Conservation (phyloP, 1,140 invertebrate species). For the Berghia stephanieae region DNA sequence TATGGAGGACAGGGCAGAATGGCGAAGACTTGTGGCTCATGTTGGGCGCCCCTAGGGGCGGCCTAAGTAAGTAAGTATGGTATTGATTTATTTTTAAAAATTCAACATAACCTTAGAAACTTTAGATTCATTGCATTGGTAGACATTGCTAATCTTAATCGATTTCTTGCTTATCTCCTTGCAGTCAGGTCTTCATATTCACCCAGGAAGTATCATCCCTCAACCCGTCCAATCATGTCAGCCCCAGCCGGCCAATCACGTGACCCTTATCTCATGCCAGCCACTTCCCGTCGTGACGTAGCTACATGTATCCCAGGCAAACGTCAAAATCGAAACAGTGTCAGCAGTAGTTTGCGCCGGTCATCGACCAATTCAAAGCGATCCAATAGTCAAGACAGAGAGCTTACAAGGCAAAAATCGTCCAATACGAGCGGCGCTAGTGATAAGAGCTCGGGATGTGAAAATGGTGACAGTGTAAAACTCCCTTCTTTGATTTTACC, state of each 20-base stretch:
- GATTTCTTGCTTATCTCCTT: constrained; percentile 22
- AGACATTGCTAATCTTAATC: background rate
- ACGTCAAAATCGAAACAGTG: background rate
- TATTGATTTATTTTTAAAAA: too few relatives aligned
- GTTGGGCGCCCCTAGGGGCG: too few relatives aligned
- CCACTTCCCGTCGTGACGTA: background rate
- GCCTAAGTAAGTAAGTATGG: too few relatives aligned
- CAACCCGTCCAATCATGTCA: constrained; percentile 10
- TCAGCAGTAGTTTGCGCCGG: background rate
- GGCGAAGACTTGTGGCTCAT: too few relatives aligned
- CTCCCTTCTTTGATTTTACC: too few relatives aligned
- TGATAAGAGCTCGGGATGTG: constrained; percentile 20
- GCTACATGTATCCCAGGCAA: background rate
- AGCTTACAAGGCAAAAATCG: background rate
- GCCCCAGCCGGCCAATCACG: background rate
- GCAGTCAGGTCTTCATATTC: constrained; percentile 53
- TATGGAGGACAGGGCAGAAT: too few relatives aligned
- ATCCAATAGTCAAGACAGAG: background rate
- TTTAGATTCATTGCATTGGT: background rate
- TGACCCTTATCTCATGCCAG: background rate
- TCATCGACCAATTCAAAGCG: background rate
- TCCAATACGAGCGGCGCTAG: background rate
- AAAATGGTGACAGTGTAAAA: constrained; percentile 8
- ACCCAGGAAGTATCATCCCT: constrained; percentile 44
- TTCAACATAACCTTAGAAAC: too few relatives aligned